phyloP scores from a whole-genome alignment of 2,888 invertebrate species.

The Phengaris alcon region DNA sequence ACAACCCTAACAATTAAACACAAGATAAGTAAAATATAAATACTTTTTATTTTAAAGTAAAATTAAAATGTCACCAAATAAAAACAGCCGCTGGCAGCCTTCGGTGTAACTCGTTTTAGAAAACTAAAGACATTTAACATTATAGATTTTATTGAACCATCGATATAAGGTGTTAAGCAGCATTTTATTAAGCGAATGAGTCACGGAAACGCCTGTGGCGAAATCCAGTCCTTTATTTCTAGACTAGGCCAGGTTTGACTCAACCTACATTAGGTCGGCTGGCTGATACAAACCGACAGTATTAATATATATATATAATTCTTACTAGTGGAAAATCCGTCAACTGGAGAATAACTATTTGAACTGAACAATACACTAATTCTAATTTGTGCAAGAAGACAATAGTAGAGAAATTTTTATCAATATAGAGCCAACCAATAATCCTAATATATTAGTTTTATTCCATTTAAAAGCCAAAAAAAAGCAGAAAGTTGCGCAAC shows the following conservation, averaged over 20 bases:
- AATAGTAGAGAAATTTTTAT: too few species aligned
- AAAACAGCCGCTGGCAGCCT: neutral
- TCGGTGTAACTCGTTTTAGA: slow-evolving; percentile 21
- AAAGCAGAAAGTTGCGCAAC: too few species aligned
- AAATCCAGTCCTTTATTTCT: slow-evolving; percentile 48
- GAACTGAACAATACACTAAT: too few species aligned
- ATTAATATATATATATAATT: slow-evolving; percentile 47
- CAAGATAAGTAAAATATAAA: too few species aligned
- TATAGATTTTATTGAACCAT: slow-evolving; percentile 33
- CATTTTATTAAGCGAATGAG: slow-evolving; percentile 44
- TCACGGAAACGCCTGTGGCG: slow-evolving; percentile 45
- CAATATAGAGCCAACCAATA: too few species aligned
- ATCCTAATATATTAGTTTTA: too few species aligned
- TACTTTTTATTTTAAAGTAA: neutral
- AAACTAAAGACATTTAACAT: slow-evolving; percentile 24
- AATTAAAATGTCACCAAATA: neutral
- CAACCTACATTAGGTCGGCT: slow-evolving; percentile 47
- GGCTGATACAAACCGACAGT: slow-evolving; percentile 57
- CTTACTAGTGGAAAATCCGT: slow-evolving; percentile 35
- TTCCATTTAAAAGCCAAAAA: too few species aligned
- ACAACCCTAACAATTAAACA: too few species aligned
- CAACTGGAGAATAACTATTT: neutral
- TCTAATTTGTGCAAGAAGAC: too few species aligned
- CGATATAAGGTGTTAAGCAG: slow-evolving; percentile 42
- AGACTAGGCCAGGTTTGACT: slow-evolving; percentile 43